Conservation (phyloP, 23 tunicate genomes). For the Phallusia fumigata region DNA sequence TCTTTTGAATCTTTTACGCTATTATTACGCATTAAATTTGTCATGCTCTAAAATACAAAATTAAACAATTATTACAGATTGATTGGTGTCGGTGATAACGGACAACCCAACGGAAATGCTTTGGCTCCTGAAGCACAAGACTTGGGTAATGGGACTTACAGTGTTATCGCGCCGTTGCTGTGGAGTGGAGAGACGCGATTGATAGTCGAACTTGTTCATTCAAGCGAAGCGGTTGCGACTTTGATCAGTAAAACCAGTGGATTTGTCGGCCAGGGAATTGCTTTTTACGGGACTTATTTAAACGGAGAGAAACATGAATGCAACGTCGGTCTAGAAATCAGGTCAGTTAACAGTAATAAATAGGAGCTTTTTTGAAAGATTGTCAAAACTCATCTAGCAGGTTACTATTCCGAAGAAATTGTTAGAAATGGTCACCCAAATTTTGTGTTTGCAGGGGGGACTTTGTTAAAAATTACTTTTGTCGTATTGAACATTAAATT, state of each 20-base stretch:
- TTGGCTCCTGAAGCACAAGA: not conserved
- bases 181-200: not conserved
- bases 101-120: not conserved
- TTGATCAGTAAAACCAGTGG: not conserved
- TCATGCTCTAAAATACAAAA: too few species aligned
- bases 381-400: too few species aligned
- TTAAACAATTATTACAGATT: not conserved
- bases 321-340: not conserved
- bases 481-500: too few species aligned
- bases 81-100: not conserved
- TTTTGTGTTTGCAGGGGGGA: too few species aligned
- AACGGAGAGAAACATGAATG: not conserved
- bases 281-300: not conserved
- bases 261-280: not conserved
- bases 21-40: too few species aligned
- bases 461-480: too few species aligned
- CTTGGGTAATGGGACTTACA: not conserved
- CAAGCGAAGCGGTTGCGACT: conserved; percentile 6
- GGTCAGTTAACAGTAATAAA: not conserved
- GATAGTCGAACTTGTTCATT: not conserved
- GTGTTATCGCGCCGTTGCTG: conserved; percentile 6
- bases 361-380: too few species aligned
- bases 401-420: too few species aligned
- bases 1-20: too few species aligned
- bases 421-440: too few species aligned